Percentiles rank a stretch among this genome's conserved stretches.
Evolutionary conservation across 2,113 vertebrate genomes (phyloP).

Genomic region (Perca fluviatilis): DNA sequence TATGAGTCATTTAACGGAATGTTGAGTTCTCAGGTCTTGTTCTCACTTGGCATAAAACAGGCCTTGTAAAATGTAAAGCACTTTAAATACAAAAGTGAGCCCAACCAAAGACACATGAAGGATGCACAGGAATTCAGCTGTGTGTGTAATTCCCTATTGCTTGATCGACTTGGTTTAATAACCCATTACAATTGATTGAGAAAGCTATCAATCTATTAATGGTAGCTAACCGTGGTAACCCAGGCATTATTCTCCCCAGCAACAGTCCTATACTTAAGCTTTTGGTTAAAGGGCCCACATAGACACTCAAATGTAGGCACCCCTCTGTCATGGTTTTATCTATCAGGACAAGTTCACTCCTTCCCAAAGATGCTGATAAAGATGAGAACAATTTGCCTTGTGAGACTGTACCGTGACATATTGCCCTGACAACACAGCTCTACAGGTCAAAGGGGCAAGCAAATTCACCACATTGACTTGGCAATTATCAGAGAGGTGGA

Average conservation of each 20-base stretch:
- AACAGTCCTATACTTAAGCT: neutral
- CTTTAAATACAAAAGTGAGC: neutral
- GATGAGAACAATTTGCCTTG: neutral
- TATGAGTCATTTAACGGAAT: neutral
- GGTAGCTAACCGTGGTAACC: neutral
- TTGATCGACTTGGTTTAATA: constrained; percentile 8
- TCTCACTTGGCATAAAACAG: neutral
- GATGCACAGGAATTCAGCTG: neutral
- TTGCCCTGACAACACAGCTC: neutral
- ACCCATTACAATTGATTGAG: constrained; percentile 15
- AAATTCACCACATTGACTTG: neutral
- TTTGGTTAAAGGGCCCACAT: neutral
- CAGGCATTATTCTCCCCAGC: neutral
- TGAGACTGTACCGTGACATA: neutral
- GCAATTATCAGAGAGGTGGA: constrained; percentile 20
- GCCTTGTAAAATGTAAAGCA: neutral
- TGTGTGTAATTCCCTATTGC: neutral
- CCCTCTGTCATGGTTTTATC: neutral
- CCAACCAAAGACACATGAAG: neutral
- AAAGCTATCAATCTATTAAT: constrained; percentile 16
- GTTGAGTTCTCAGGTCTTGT: neutral
- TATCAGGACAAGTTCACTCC: neutral
- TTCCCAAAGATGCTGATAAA: neutral
- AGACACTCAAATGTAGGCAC: neutral
- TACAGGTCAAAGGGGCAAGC: neutral